Evolutionary conservation across 2,113 vertebrate genomes (phyloP), one percentile per base, ranked within the genome.

Genomic region (Pangasianodon hypophthalmus): DNA sequence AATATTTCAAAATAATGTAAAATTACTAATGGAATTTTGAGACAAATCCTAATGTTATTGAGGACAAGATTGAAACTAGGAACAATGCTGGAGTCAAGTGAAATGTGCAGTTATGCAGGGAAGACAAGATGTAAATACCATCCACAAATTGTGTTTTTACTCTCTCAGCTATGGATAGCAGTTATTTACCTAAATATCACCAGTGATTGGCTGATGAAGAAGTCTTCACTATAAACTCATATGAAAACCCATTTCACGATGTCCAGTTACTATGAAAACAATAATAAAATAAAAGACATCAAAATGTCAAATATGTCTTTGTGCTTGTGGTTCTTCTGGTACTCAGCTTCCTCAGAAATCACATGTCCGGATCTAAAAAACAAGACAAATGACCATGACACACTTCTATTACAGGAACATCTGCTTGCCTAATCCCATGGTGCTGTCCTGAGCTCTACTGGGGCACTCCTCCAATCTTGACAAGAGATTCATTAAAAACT

Each of bases 351-450:
- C 5, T 79, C 4, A 8, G 24, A 48, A 79, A 44, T 44, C 41
- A 75, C 60, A 41, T 62, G 69, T 60, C n/a, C 21, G 21, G 24
- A 50, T 79, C 46, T 1, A 29, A 80, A 82, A 80, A 13, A 19
- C 7, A 82, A 56, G n/a, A 82, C n/a, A 32, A 56, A 82, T 18
- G 6, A 58, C 50, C 85, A 24, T 75, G 67, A 87, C 58, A 88
- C 80, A 87, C 80, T 87, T 84, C 58, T 24, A 90, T 92, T 88
- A 90, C 21, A 48, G 56, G 29, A 86, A 79, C 89, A 73, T 87
- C 87, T 92, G 89, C 67, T 83, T 3, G 5, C 11, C 62, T 84
- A 67, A 89, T 92, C 79, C 64, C 56, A n/a, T 0, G 8, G 80
- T 19, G 58, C 44, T 7, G 48, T 37, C 54, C 32, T 54, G 26